A percentile compares a stretch with the other conserved stretches of the same genome.
These are phyloP conservation scores for Microplitis demolitor DNA, from an alignment of 1,140 invertebrate species.

Conservation along the genomic window DNA sequence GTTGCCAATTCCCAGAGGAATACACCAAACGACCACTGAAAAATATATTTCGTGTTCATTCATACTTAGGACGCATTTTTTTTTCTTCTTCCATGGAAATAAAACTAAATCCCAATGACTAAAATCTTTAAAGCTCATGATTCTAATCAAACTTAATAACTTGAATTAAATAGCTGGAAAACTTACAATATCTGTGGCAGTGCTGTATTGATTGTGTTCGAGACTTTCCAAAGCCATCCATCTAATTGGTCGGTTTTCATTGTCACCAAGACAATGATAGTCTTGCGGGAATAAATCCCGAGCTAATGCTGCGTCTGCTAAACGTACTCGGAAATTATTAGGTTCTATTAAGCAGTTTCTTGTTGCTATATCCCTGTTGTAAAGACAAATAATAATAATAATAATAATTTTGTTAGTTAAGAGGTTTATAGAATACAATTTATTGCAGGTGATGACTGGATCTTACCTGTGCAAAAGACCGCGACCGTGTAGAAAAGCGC, in stretches of 20 bases:
- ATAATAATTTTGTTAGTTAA: neutral
- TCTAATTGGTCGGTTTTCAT: slow-evolving; percentile 92
- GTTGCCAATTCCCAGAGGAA: slow-evolving; percentile 94
- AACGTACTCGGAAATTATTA: slow-evolving; percentile 73
- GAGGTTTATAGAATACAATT: neutral
- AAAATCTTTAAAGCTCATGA: too few relatives aligned
- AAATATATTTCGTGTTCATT: slow-evolving; percentile 30
- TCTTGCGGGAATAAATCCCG: slow-evolving; percentile 93
- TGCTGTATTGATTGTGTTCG: slow-evolving; percentile 77
- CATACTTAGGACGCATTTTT: too few relatives aligned
- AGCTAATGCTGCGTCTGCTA: slow-evolving; percentile 88
- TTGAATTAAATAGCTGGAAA: too few relatives aligned
- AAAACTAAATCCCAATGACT: too few relatives aligned
- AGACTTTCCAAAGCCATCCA: slow-evolving; percentile 94
- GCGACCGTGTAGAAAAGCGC: slow-evolving; percentile 89
- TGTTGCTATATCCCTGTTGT: slow-evolving; percentile 78
- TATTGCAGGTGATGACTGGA: neutral
- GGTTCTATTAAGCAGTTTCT: slow-evolving; percentile 87
- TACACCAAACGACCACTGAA: slow-evolving; percentile 92
- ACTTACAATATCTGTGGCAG: slow-evolving; percentile 83
- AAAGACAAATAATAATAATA: neutral
- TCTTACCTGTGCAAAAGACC: slow-evolving; percentile 77
- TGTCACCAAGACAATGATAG: slow-evolving; percentile 93
- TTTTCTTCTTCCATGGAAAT: too few relatives aligned
- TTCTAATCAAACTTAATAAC: too few relatives aligned